Base-by-base conservation (phyloP, 2,797 vertebrate species). In the Sebastes paucispinis region DNA sequence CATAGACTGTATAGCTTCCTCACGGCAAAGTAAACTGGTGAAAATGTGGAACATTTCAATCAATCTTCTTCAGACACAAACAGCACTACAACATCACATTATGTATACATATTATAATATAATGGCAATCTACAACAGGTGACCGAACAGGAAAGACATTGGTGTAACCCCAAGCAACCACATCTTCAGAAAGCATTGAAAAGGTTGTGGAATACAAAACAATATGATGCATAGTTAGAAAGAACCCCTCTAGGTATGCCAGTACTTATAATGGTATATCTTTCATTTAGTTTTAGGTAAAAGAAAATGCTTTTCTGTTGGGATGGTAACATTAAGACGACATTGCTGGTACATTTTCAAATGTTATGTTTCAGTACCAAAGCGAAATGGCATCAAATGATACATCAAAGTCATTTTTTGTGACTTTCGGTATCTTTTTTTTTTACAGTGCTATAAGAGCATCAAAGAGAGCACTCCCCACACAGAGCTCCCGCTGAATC, bases 361-460 rank as follows among this genome's bases (percentile, higher is more conserved):
- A 63, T 8, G 20, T 43, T 43, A 24, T 3, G 54, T 66, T 76
- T 80, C 16, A 12, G 39, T 34, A 29, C n/a, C 31, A 62, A 73
- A 69, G n/a, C 29, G n/a, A 67, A 71, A 57, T 22, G 6, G 31
- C 31, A 50, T 69, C 14, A 73, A 72, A 69, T 50, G 8, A 20
- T 9, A 60, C 24, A 52, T 77, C 67, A 32, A 34, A 31, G 54
- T 66, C 1, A 25, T n/a, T n/a, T 59, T 59, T 13, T 11, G 54
- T 43, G 31, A 54, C 4, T 55, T 14, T 13, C 7, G 8, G 22
- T 60, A 11, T 57, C n/a, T 50, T 6, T 81, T 7, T 67, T 24
- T 24, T 69, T 20, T 82, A 3, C 84, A 99, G 98, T 99, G 98
- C 89, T 99, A 96, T 87, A 99, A 99, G 93, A 99, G 97, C 93